Conservation (phyloP, 37 sponge, comb jelly and placozoan genomes). For the Ephydatia muelleri region DNA sequence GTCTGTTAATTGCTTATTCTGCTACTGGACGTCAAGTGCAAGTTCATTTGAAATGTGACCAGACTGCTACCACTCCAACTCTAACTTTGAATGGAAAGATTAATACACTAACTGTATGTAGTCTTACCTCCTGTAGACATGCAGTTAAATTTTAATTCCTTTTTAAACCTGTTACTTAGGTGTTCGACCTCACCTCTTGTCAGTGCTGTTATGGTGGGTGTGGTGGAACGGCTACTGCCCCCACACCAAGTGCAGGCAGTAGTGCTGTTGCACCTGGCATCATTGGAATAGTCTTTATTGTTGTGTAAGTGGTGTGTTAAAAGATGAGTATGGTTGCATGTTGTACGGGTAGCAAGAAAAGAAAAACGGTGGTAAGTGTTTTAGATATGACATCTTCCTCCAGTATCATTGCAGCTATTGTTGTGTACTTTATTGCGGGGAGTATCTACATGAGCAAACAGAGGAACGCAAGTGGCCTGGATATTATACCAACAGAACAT, state of each 20-base stretch:
- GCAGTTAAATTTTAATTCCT: too few relatives aligned
- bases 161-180: too few relatives aligned
- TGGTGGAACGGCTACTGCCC: neutral
- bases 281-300: conserved; percentile 17
- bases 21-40: too few relatives aligned
- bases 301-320: conserved; percentile 4
- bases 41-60: neutral
- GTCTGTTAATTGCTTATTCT: too few relatives aligned
- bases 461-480: conserved; percentile 3
- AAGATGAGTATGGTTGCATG: neutral
- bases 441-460: conserved; percentile 12
- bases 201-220: conserved; percentile 23
- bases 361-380: too few relatives aligned
- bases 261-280: neutral
- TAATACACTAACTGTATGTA: too few relatives aligned
- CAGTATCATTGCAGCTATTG: conserved; percentile 11
- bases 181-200: conserved; percentile 7
- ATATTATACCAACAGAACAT: conserved; percentile 27
- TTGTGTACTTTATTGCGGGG: conserved; percentile 22
- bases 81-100: neutral
- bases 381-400: neutral
- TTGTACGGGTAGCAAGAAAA: neutral
- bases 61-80: neutral
- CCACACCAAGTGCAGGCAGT: neutral
- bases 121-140: too few relatives aligned